Evolutionary conservation across 2,888 invertebrate species (phyloP).

Genomic region (Hermaeophaga mercurialis): DNA sequence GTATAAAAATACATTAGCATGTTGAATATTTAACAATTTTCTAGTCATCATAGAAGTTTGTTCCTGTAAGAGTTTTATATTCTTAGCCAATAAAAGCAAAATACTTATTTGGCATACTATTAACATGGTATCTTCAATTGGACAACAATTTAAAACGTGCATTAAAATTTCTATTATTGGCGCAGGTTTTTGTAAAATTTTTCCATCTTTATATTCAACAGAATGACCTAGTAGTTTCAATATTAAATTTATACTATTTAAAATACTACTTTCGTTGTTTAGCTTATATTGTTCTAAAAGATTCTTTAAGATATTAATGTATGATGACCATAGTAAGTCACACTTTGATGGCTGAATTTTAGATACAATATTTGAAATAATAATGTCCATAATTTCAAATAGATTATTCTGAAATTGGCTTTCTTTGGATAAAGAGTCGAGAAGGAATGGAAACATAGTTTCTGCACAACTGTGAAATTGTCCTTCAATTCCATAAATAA

Average conservation of each 20-base stretch:
- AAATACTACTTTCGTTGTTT: slow-evolving; percentile 27
- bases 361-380: slow-evolving; percentile 67
- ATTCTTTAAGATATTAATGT: slow-evolving; percentile 54
- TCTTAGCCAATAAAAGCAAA: slow-evolving; percentile 64
- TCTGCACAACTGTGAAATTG: slow-evolving; percentile 86
- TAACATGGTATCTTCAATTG: slow-evolving; percentile 59
- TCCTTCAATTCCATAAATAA: slow-evolving; percentile 79
- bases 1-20: slow-evolving; percentile 64
- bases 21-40: slow-evolving; percentile 65
- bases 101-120: slow-evolving; percentile 64
- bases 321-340: slow-evolving; percentile 68
- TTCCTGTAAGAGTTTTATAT: slow-evolving; percentile 72
- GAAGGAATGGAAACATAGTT: slow-evolving; percentile 69
- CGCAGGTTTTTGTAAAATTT: slow-evolving; percentile 65
- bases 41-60: slow-evolving; percentile 72
- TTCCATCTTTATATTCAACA: slow-evolving; percentile 68
- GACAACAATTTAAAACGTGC: slow-evolving; percentile 59
- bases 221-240: slow-evolving; percentile 66
- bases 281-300: slow-evolving; percentile 32
- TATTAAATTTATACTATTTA: slow-evolving; percentile 48
- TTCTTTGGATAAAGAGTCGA: slow-evolving; percentile 65
- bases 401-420: slow-evolving; percentile 63
- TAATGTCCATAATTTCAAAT: slow-evolving; percentile 69
- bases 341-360: slow-evolving; percentile 69
- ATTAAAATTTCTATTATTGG: slow-evolving; percentile 65